These are phyloP conservation scores for Willowsia nigromaculata DNA, from an alignment of 2,888 invertebrate species.

Conservation along the genomic window DNA sequence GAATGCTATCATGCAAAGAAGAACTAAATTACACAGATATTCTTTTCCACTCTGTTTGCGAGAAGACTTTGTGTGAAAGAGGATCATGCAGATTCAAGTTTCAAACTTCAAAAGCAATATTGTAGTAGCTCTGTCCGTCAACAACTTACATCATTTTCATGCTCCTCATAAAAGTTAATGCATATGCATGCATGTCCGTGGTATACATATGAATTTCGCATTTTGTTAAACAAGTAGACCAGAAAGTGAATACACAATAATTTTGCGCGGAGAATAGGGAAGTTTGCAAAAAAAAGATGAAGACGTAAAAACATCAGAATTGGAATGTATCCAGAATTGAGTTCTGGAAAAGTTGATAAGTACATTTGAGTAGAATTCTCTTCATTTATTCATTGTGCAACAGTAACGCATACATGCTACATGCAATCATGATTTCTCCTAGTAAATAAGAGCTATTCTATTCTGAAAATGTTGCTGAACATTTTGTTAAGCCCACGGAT, in stretches of 20 bases:
- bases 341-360: conserved; percentile 33
- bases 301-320: not conserved
- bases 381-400: not conserved
- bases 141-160: not conserved
- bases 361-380: not conserved
- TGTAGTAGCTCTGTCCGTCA: not conserved
- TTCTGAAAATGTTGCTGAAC: conserved; percentile 7
- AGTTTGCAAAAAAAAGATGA: conserved; percentile 10
- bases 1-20: not conserved
- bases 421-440: not conserved
- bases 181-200: too few relatives aligned
- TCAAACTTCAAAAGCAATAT: not conserved
- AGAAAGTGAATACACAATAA: not conserved
- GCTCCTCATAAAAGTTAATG: not conserved
- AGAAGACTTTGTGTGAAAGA: not conserved
- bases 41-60: not conserved
- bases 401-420: not conserved
- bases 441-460: not conserved
- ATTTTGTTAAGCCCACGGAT: too few relatives aligned
- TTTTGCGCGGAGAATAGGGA: not conserved
- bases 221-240: conserved; percentile 6
- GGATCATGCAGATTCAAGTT: not conserved
- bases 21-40: not conserved
- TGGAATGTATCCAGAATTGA: conserved; percentile 36
- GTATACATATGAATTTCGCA: not conserved